Conservation (phyloP, 2,888 invertebrate species). For the Byasa hedistus region DNA sequence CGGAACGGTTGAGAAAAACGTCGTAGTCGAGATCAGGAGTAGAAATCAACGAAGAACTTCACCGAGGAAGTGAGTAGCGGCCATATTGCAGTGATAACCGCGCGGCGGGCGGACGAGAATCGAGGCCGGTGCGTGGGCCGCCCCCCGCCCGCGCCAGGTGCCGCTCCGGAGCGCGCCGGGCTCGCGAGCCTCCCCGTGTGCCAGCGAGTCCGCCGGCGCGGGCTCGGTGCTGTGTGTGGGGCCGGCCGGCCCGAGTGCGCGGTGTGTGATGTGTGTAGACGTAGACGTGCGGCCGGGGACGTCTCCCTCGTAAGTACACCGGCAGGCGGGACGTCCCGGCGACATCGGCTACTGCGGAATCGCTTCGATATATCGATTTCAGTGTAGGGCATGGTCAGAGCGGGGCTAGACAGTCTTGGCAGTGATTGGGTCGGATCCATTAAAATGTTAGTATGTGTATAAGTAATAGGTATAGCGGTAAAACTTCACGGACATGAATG, state of each 20-base stretch:
- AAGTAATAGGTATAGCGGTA: conserved; percentile 40
- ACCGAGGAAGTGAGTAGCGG: conserved; percentile 81
- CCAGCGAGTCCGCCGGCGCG: conserved; percentile 72
- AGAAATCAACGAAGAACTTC: conserved; percentile 80
- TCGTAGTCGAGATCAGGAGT: conserved; percentile 79
- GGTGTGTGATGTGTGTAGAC: conserved; percentile 74
- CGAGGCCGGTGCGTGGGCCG: conserved; percentile 81
- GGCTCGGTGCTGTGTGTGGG: conserved; percentile 74
- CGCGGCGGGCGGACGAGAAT: conserved; percentile 81
- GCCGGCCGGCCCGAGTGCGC: conserved; percentile 70
- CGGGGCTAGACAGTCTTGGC: not conserved
- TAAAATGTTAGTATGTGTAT: conserved; percentile 41
- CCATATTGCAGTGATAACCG: conserved; percentile 81
- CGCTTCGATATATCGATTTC: not conserved
- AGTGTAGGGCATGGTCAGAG: conserved; percentile 4
- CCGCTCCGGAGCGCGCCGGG: conserved; percentile 83
- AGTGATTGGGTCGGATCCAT: conserved; percentile 44
- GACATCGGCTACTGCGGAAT: conserved; percentile 40
- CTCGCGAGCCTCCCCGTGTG: conserved; percentile 78
- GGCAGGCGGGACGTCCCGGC: conserved; percentile 51
- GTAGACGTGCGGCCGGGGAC: conserved; percentile 73
- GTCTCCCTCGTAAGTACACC: conserved; percentile 73
- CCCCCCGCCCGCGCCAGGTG: conserved; percentile 78
- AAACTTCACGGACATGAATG: conserved; percentile 64
- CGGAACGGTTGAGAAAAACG: conserved; percentile 78